Percentiles rank a stretch among this genome's conserved stretches.
These are phyloP conservation scores for Spondyliosoma cantharus DNA, from an alignment of 2,797 vertebrate genomes.

Conservation along the genomic window DNA sequence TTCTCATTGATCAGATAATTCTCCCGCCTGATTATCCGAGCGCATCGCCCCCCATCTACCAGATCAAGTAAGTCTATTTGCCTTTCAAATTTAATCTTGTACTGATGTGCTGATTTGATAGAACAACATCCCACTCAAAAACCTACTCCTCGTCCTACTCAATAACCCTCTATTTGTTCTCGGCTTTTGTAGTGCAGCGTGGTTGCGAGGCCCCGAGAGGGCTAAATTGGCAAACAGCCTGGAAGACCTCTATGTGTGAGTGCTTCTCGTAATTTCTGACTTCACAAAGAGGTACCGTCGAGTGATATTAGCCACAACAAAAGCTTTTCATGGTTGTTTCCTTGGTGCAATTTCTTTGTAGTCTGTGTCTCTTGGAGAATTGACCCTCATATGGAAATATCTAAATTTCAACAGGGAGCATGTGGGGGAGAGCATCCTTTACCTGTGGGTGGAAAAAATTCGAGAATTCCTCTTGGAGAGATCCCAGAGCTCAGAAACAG, in stretches of 20 bases:
- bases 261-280: slow-evolving; percentile 69
- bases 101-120: slow-evolving; percentile 55
- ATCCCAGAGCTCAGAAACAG: slow-evolving; percentile 86
- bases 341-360: neutral
- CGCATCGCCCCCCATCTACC: slow-evolving; percentile 94
- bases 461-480: slow-evolving; percentile 91
- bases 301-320: slow-evolving; percentile 51
- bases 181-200: slow-evolving; percentile 89
- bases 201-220: slow-evolving; percentile 91
- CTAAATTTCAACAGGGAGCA: slow-evolving; percentile 87
- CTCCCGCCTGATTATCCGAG: slow-evolving; percentile 93
- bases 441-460: slow-evolving; percentile 96
- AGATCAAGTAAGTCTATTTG: slow-evolving; percentile 91
- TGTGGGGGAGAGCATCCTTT: slow-evolving; percentile 93
- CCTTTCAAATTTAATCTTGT: slow-evolving; percentile 67
- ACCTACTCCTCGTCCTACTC: slow-evolving; percentile 53
- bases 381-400: slow-evolving; percentile 29
- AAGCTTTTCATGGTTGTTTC: slow-evolving; percentile 50
- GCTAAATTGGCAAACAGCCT: slow-evolving; percentile 89
- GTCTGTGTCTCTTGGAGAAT: slow-evolving; percentile 15
- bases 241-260: slow-evolving; percentile 96
- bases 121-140: slow-evolving; percentile 61
- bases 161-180: slow-evolving; percentile 69
- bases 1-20: slow-evolving; percentile 84
- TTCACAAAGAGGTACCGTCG: slow-evolving; percentile 32